Evolutionary conservation across 2,888 invertebrate genomes (phyloP).

Genomic region (Automeris io): DNA sequence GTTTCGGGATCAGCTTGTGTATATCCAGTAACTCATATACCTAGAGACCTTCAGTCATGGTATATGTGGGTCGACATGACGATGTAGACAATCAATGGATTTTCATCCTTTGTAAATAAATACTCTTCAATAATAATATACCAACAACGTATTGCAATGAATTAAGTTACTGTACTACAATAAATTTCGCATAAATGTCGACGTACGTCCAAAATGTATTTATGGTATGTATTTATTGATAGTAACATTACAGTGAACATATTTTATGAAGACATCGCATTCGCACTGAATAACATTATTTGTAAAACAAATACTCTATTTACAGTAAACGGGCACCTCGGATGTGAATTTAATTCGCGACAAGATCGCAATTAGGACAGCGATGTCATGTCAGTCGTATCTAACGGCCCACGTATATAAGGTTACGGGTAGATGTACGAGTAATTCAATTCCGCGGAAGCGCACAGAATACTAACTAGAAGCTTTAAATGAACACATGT

Average conservation of each 20-base stretch:
- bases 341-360: constrained; percentile 20
- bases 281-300: constrained; percentile 2
- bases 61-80: no score
- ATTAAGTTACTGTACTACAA: background rate
- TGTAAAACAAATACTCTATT: constrained; percentile 2
- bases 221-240: background rate
- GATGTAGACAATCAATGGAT: no score
- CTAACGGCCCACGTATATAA: constrained; percentile 24
- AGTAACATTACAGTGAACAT: background rate
- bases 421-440: constrained; percentile 29
- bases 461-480: constrained; percentile 37
- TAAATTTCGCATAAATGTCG: background rate
- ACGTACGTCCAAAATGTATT: no score
- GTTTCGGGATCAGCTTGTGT: no score
- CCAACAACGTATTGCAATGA: background rate
- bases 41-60: no score
- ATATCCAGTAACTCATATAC: no score
- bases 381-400: constrained; percentile 22
- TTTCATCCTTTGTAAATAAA: no score
- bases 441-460: constrained; percentile 39
- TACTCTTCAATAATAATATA: no score
- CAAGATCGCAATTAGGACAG: constrained; percentile 23
- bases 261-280: constrained; percentile 1
- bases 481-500: constrained; percentile 33
- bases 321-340: constrained; percentile 1